These are phyloP conservation scores for Scaptomyza caliginosa DNA, from an alignment of 2,888 invertebrate genomes.

Conservation along the genomic window DNA sequence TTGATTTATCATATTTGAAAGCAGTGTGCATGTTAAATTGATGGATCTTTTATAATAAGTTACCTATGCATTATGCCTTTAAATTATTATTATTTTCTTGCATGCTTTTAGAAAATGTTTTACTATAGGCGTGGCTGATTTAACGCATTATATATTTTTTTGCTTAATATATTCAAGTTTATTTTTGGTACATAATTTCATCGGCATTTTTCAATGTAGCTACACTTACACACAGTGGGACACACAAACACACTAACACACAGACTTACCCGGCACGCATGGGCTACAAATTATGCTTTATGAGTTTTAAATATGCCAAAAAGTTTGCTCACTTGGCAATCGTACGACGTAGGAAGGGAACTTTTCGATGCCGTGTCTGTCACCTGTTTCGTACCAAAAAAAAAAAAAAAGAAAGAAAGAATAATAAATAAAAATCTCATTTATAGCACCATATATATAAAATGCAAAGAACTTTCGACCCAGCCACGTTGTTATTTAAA, in stretches of 20 bases:
- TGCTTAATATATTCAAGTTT: constrained; percentile 16
- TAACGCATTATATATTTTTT: constrained; percentile 23
- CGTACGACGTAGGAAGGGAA: not conserved
- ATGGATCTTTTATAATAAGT: constrained; percentile 46
- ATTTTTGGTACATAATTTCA: constrained; percentile 36
- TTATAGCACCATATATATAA: constrained; percentile 36
- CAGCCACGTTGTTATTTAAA: constrained; percentile 34
- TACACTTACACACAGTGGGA: constrained; percentile 1
- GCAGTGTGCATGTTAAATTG: constrained; percentile 44
- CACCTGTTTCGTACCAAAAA: constrained; percentile 41
- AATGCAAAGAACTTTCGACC: constrained; percentile 36
- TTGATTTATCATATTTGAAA: not conserved
- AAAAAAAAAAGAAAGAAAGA: constrained; percentile 47
- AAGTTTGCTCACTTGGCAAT: constrained; percentile 36
- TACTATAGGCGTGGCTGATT: constrained; percentile 2
- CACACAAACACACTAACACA: constrained; percentile 1
- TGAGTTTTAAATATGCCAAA: constrained; percentile 59
- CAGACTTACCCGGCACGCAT: not conserved
- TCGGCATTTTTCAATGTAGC: constrained; percentile 38
- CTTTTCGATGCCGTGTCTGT: constrained; percentile 36
- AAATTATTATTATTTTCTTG: constrained; percentile 42
- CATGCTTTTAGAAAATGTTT: constrained; percentile 38
- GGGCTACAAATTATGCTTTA: constrained; percentile 39
- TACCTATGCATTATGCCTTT: constrained; percentile 5
- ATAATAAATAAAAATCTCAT: no score